These are phyloP conservation scores for Agriopis marginaria DNA, from an alignment of 2,888 invertebrate species.

Conservation along the genomic window DNA sequence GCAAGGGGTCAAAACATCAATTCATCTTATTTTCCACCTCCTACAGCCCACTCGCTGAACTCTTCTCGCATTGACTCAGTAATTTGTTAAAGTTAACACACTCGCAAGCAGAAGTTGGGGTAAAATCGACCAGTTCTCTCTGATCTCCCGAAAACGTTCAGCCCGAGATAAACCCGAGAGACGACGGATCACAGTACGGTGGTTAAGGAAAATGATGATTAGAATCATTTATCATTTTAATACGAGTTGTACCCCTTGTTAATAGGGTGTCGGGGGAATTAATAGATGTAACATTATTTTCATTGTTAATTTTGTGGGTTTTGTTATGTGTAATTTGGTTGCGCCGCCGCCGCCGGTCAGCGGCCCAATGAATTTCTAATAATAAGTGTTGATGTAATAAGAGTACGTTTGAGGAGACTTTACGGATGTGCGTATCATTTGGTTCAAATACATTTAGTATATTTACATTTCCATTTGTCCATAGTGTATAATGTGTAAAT, in stretches of 20 bases:
- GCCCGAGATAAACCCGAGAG: conserved; percentile 26
- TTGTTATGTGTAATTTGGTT: conserved; percentile 62
- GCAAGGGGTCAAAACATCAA: conserved; percentile 71
- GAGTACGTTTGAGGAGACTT: not conserved
- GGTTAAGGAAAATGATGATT: conserved; percentile 75
- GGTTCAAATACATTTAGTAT: not conserved
- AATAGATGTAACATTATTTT: conserved; percentile 82
- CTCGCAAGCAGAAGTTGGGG: conserved; percentile 70
- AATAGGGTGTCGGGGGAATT: conserved; percentile 79
- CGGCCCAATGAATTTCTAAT: conserved; percentile 58
- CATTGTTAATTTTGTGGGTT: conserved; percentile 80
- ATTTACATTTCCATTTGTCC: no score
- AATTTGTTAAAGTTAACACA: conserved; percentile 84
- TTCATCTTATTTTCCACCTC: conserved; percentile 71
- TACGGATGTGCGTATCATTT: not conserved
- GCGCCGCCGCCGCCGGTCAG: conserved; percentile 51
- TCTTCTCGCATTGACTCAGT: conserved; percentile 73
- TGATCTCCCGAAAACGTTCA: conserved; percentile 50
- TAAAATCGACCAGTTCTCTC: conserved; percentile 58
- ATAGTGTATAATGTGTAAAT: no score
- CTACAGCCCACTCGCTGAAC: conserved; percentile 68
- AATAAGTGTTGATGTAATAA: no score
- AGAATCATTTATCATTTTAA: conserved; percentile 84
- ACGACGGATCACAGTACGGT: conserved; percentile 38
- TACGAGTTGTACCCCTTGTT: conserved; percentile 79